Conservation (phyloP, 2,888 invertebrate genomes). For the Shargacucullia verbasci region DNA sequence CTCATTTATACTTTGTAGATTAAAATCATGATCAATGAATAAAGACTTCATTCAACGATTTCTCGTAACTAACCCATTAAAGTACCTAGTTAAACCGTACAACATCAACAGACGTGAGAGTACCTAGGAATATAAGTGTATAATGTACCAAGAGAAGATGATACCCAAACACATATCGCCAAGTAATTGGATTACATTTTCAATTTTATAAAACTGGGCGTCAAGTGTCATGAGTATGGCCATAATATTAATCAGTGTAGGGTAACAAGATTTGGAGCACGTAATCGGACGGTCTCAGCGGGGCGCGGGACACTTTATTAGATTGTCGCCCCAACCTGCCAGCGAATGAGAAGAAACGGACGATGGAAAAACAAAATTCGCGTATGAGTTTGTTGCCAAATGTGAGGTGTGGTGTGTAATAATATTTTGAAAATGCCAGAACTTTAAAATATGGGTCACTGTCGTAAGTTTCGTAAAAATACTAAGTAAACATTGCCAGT, state of each 20-base stretch:
- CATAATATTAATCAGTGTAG: conserved; percentile 86
- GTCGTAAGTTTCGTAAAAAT: no score
- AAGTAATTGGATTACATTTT: conserved; percentile 72
- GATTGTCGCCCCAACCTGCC: conserved; percentile 86
- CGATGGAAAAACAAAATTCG: conserved; percentile 51
- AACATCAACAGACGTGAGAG: background rate
- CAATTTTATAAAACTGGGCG: conserved; percentile 74
- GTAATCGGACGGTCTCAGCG: conserved; percentile 85
- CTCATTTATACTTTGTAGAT: no score
- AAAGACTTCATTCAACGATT: no score
- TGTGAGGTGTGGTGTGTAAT: conserved; percentile 32
- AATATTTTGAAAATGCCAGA: conserved; percentile 8
- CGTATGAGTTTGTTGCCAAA: conserved; percentile 53
- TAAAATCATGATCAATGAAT: no score
- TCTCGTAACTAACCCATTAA: no score
- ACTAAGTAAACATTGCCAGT: no score
- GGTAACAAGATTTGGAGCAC: conserved; percentile 84
- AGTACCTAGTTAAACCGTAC: no score
- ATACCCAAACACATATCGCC: conserved; percentile 42
- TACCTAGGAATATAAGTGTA: no score
- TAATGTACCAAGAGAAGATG: conserved; percentile 2
- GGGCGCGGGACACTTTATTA: conserved; percentile 84
- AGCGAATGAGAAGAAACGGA: conserved; percentile 52
- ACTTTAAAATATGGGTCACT: no score
- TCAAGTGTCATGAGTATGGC: conserved; percentile 69